Evolutionary conservation across 53 echinoderm and acorn worm species (phyloP).

Genomic region (Patiria pectinifera): DNA sequence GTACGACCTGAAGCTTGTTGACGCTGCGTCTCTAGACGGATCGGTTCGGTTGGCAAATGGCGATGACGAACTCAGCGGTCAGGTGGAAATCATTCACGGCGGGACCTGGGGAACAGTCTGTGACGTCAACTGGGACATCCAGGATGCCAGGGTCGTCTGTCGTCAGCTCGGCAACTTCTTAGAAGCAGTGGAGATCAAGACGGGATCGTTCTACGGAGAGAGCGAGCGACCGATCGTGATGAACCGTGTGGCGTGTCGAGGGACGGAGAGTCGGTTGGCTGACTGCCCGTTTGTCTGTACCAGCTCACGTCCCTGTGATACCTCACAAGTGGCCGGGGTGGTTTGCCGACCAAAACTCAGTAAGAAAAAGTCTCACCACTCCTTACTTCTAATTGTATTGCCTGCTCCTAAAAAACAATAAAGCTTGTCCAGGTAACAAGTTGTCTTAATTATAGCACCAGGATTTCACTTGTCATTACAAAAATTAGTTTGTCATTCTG

Average conservation of each 20-base stretch:
- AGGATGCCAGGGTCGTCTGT: conserved; percentile 31
- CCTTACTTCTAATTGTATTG: neutral
- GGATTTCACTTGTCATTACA: too few species aligned
- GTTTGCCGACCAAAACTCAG: conserved; percentile 12
- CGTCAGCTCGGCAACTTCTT: conserved; percentile 9
- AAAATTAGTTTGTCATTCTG: too few species aligned
- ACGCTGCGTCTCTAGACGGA: neutral
- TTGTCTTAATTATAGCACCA: too few species aligned
- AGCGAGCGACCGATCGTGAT: conserved; percentile 25
- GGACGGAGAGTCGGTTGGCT: conserved; percentile 14
- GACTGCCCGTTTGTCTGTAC: conserved; percentile 12
- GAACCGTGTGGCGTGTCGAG: neutral
- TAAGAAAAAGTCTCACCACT: neutral
- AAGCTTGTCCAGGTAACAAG: too few species aligned
- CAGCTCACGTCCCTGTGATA: neutral
- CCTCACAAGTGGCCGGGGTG: conserved; percentile 15
- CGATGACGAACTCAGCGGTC: neutral
- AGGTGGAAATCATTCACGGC: neutral
- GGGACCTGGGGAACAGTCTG: conserved; percentile 42
- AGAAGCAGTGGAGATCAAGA: neutral
- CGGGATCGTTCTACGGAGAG: conserved; percentile 22
- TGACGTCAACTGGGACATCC: conserved; percentile 28
- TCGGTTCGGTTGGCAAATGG: neutral
- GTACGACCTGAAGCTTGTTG: conserved; percentile 93
- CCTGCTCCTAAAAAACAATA: neutral